Conservation (phyloP, 2,113 vertebrate genomes). For the Sciurus niger region DNA sequence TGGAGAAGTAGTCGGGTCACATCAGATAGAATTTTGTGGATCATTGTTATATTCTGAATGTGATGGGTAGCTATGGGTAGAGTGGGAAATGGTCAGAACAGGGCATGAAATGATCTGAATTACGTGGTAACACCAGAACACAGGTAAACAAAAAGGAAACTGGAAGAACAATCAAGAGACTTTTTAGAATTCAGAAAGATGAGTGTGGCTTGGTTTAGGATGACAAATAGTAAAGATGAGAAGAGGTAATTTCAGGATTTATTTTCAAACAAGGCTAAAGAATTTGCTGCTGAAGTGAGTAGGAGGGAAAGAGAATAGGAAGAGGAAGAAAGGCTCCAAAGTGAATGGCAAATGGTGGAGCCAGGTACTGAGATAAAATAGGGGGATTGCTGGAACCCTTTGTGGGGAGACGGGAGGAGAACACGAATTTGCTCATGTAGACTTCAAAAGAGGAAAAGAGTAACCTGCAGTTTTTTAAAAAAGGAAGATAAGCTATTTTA, state of each 20-base stretch:
- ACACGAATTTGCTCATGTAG: background rate
- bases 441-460: slow-evolving; percentile 12
- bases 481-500: background rate
- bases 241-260: background rate
- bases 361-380: background rate
- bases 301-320: background rate
- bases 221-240: background rate
- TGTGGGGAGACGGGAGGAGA: background rate
- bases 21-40: background rate
- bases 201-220: background rate
- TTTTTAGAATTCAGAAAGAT: slow-evolving; percentile 32
- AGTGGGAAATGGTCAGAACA: background rate
- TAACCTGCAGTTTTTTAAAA: background rate
- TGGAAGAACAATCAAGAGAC: background rate
- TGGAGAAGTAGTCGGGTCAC: no score
- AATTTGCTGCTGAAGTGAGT: background rate
- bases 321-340: background rate
- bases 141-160: background rate
- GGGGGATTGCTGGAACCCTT: no score
- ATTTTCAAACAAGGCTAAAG: slow-evolving; percentile 7
- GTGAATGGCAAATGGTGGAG: background rate
- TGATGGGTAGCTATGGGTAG: fast-evolving
- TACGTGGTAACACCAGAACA: background rate
- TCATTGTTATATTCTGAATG: background rate
- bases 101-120: background rate